Evolutionary conservation across 2,888 invertebrate genomes (phyloP).

Genomic region (Sinopyrophorus schimmeli): DNA sequence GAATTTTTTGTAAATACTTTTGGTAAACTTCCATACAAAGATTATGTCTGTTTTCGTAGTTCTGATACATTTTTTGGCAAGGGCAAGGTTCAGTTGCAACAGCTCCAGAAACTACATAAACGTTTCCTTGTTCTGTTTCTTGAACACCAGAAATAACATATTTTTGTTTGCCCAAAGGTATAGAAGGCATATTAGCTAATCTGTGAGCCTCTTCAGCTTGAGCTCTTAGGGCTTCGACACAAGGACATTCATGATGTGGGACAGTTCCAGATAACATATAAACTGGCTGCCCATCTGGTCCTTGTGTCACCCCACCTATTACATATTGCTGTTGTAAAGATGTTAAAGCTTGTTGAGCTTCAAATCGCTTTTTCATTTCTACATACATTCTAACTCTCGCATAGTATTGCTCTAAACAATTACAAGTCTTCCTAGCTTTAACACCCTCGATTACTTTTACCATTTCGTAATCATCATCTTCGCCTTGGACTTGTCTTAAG

Average conservation of each 20-base stretch:
- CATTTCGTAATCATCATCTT: conserved; percentile 20
- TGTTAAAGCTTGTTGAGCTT: conserved; percentile 28
- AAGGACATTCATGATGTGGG: conserved; percentile 9
- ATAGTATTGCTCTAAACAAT: conserved; percentile 40
- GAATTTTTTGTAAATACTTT: conserved; percentile 38
- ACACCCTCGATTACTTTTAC: conserved; percentile 42
- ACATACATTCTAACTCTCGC: conserved; percentile 33
- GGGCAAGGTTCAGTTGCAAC: conserved; percentile 42
- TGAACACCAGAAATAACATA: conserved; percentile 47
- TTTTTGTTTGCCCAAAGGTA: conserved; percentile 41
- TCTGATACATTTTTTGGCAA: conserved; percentile 45
- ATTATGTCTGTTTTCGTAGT: conserved; percentile 43
- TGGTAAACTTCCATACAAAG: conserved; percentile 42
- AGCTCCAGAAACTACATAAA: conserved; percentile 44
- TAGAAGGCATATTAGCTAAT: conserved; percentile 42
- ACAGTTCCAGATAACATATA: conserved; percentile 36
- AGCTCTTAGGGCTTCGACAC: conserved; percentile 20
- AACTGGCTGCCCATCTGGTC: conserved; percentile 39
- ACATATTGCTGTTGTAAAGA: conserved; percentile 25
- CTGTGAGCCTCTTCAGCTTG: conserved; percentile 37
- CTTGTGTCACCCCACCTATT: conserved; percentile 38
- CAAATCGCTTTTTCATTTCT: conserved; percentile 28
- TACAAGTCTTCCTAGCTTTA: conserved; percentile 36
- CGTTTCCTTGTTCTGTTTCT: conserved; percentile 45
- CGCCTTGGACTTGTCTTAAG: neutral